phyloP scores from a whole-genome alignment of 2,888 invertebrate genomes.

The Drosophila rubida region DNA sequence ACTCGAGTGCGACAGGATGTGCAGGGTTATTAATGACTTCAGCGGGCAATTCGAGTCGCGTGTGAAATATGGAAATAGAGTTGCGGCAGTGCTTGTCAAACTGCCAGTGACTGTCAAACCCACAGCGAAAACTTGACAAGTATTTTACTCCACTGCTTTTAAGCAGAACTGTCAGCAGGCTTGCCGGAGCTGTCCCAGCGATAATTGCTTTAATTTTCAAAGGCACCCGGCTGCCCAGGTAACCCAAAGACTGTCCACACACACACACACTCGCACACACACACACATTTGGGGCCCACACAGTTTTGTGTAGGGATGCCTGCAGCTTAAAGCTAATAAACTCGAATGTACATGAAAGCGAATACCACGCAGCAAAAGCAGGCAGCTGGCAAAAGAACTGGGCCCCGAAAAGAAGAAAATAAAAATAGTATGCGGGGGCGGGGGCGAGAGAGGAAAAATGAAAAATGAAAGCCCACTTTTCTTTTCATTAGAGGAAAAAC shows the following conservation, averaged over 20 bases:
- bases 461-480: constrained; percentile 68
- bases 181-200: constrained; percentile 13
- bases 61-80: constrained; percentile 54
- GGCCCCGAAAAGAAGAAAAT: constrained; percentile 21
- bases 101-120: not conserved
- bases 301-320: constrained; percentile 20
- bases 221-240: constrained; percentile 52
- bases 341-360: constrained; percentile 72
- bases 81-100: not conserved
- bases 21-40: constrained; percentile 52
- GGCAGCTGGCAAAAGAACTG: constrained; percentile 12
- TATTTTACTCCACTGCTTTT: no score
- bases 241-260: constrained; percentile 45
- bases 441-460: constrained; percentile 44
- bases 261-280: not conserved
- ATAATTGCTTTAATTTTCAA: constrained; percentile 61
- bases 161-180: not conserved
- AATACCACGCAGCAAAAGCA: constrained; percentile 58
- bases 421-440: constrained; percentile 46
- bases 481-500: constrained; percentile 75
- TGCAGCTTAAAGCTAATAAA: constrained; percentile 73
- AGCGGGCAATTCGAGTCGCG: constrained; percentile 47
- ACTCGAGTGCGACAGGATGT: constrained; percentile 47
- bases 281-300: no score
- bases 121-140: no score